Base-by-base conservation (phyloP, 2,113 vertebrate species). In the Protomyctophum bolini region DNA sequence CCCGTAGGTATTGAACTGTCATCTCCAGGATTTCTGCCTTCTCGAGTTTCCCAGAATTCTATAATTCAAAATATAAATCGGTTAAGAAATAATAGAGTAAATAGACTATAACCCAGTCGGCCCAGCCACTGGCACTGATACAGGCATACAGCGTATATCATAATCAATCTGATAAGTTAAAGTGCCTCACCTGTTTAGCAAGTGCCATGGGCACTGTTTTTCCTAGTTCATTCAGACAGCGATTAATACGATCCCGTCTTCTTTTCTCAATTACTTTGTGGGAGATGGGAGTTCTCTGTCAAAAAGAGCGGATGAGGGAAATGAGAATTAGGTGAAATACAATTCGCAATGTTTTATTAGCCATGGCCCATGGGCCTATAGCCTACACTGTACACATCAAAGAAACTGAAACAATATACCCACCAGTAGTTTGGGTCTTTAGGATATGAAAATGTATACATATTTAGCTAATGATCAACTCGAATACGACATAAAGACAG, bases 221-320 rank as follows among this genome's bases (percentile, higher is more conserved):
- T 14, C 97, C 97, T 56, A 99, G 80, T 60, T 99, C 97, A 54
- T 95, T 98, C 9, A 99, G 89, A 79, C 97, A 99, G 68, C 96
- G 95, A 72, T 99, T 99, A 81, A 99, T 99, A 10, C 97, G 94
- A 79, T 99, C 97, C 66, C 97, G 90, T 70, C 97, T 93, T 68
- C 97, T 88, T 78, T 99, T 99, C 87, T 99, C 97, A 12, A 98
- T 99, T 63, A 99, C 97, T 89, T 99, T 99, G 87, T 99, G 97
- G 52, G 97, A 99, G 59, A 99, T 95, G 0, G 97, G 96, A 45
- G 95, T 95, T 90, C 93, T 96, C 97, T 99, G 93, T 59, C 11
- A 41, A n/a, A 29, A 69, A 58, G 54, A 14, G 6, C 15, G 10
- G 28, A 46, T 46, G 11, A 14, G 14, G 7, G 21, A 63, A 63